A percentile compares a stretch with the other conserved stretches of the same genome.
These are phyloP conservation scores for Enteromius radiatus DNA, from an alignment of 2,797 vertebrate genomes.

Conservation along the genomic window DNA sequence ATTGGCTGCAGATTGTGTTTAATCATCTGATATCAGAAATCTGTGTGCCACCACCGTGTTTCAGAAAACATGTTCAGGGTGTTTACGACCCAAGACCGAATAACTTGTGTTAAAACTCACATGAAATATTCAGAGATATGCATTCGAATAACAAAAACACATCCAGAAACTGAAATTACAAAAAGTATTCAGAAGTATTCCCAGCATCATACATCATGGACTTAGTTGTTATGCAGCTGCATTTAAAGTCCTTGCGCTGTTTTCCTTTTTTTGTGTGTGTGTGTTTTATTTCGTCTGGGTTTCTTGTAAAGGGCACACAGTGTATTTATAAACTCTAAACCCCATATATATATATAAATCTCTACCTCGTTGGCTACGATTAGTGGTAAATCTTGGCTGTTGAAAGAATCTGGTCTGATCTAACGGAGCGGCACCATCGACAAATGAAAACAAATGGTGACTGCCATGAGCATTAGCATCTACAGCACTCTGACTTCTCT, in stretches of 20 bases:
- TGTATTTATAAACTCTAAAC: conserved; percentile 18
- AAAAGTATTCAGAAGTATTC: not conserved
- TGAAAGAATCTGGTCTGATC: conserved; percentile 19
- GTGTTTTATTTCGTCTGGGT: not conserved
- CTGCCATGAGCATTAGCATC: not conserved
- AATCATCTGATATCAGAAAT: conserved; percentile 3
- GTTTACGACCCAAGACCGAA: not conserved
- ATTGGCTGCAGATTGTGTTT: not conserved
- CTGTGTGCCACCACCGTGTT: not conserved
- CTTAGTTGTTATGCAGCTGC: not conserved
- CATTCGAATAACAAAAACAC: not conserved
- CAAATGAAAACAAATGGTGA: conserved; percentile 19
- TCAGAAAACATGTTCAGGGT: not conserved
- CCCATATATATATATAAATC: not conserved
- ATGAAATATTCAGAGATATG: conserved; percentile 15
- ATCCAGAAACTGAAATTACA: not conserved
- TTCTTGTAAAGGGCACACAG: not conserved
- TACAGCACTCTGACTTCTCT: conserved; percentile 6
- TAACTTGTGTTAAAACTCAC: not conserved
- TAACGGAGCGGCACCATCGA: not conserved
- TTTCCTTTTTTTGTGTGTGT: not conserved
- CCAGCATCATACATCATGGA: not conserved
- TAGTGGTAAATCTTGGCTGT: conserved; percentile 34
- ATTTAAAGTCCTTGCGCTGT: not conserved
- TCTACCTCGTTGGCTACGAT: not conserved